Evolutionary conservation across 2,888 invertebrate species (phyloP).

Genomic region (Erebia palarica): DNA sequence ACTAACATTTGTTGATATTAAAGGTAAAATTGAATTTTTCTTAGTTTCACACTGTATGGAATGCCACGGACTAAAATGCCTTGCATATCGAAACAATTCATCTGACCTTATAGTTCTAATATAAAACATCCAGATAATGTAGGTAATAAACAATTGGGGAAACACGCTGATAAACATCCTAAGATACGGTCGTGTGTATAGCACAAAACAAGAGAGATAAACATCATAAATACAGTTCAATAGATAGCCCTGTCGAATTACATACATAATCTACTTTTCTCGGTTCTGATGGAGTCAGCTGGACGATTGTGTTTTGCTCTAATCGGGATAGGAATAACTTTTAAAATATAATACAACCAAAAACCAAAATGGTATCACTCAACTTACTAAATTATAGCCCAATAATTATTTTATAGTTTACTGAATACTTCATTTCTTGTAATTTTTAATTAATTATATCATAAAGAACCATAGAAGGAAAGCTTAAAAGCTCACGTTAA

Average conservation of each 20-base stretch:
- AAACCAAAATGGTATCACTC: too few species aligned
- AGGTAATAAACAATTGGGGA: slow-evolving; percentile 32
- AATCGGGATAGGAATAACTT: slow-evolving; percentile 12
- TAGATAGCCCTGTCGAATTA: slow-evolving; percentile 52
- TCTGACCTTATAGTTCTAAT: slow-evolving; percentile 18
- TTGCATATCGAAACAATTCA: slow-evolving; percentile 18
- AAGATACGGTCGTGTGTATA: slow-evolving; percentile 34
- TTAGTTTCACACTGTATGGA: background rate
- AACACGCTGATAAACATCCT: slow-evolving; percentile 33
- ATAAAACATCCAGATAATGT: slow-evolving; percentile 26
- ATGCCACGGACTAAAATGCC: background rate
- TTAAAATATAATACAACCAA: too few species aligned
- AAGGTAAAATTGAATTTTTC: too few species aligned
- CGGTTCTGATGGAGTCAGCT: slow-evolving; percentile 27
- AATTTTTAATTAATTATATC: too few species aligned
- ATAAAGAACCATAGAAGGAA: background rate
- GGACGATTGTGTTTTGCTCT: slow-evolving; percentile 6
- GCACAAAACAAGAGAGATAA: slow-evolving; percentile 42
- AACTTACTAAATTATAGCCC: too few species aligned
- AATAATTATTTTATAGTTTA: too few species aligned
- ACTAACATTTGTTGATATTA: too few species aligned
- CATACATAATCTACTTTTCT: slow-evolving; percentile 50
- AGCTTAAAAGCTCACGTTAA: background rate
- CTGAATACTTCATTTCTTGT: background rate
- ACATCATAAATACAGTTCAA: slow-evolving; percentile 44